Percentiles rank a stretch among this genome's conserved stretches.
phyloP scores from a whole-genome alignment of 1,140 invertebrate species.

The Drosophila dunni region DNA sequence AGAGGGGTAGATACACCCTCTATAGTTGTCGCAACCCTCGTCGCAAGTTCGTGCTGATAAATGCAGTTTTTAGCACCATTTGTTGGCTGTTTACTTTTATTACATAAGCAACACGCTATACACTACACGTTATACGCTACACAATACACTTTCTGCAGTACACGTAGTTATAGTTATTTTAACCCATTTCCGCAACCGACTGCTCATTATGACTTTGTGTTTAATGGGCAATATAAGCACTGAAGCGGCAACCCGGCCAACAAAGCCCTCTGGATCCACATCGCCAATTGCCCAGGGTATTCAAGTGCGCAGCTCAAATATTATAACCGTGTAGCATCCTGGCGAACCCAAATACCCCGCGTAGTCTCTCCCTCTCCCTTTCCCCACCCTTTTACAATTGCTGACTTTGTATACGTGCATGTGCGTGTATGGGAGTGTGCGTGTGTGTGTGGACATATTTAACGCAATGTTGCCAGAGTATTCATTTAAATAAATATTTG shows the following conservation, averaged over 20 bases:
- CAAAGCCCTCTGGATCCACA: slow-evolving; percentile 11
- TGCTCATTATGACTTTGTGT: slow-evolving; percentile 82
- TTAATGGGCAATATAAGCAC: slow-evolving; percentile 76
- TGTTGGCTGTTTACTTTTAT: slow-evolving; percentile 74
- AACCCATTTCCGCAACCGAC: slow-evolving; percentile 75
- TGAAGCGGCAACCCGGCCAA: slow-evolving; percentile 29
- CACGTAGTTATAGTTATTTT: slow-evolving; percentile 72
- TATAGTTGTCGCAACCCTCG: slow-evolving; percentile 24
- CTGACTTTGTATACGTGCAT: slow-evolving; percentile 25
- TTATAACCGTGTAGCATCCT: slow-evolving; percentile 60
- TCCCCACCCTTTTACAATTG: slow-evolving; percentile 13
- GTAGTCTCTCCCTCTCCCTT: background rate
- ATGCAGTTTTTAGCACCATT: slow-evolving; percentile 60
- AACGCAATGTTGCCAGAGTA: slow-evolving; percentile 40
- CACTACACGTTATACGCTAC: slow-evolving; percentile 16
- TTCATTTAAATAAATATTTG: slow-evolving; percentile 82
- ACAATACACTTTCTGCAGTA: slow-evolving; percentile 1
- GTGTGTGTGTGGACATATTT: slow-evolving; percentile 45
- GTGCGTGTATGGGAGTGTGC: slow-evolving; percentile 30
- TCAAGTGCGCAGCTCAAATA: slow-evolving; percentile 70
- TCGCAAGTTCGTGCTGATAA: slow-evolving; percentile 60
- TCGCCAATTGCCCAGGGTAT: slow-evolving; percentile 70
- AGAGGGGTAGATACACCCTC: slow-evolving; percentile 12
- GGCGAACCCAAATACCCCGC: slow-evolving; percentile 8
- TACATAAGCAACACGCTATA: slow-evolving; percentile 62